A percentile compares a stretch with the other conserved stretches of the same genome.
phyloP scores from a whole-genome alignment of 2,888 invertebrate species.

The Empis livida region DNA sequence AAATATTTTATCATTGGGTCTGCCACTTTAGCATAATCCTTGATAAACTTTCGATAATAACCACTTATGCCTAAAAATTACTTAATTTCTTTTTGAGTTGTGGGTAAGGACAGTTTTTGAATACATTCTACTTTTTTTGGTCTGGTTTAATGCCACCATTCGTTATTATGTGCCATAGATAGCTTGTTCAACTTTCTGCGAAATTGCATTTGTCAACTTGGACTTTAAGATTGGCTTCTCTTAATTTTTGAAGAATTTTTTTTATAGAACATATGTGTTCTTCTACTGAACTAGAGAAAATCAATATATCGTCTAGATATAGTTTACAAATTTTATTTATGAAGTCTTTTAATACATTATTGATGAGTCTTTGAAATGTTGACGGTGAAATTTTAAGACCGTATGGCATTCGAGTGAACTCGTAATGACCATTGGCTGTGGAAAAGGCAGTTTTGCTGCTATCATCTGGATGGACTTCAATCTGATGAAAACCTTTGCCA shows the following conservation, averaged over 20 bases:
- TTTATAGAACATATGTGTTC: background rate
- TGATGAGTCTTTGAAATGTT: slow-evolving; percentile 1
- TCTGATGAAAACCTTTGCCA: slow-evolving; percentile 19
- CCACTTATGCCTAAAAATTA: background rate
- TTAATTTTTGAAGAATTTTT: background rate
- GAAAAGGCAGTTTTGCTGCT: slow-evolving; percentile 8
- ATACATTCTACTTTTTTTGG: background rate
- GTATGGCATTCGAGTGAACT: slow-evolving; percentile 9
- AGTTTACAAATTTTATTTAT: slow-evolving; percentile 14
- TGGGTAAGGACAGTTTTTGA: background rate
- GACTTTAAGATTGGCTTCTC: background rate
- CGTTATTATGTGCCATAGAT: background rate
- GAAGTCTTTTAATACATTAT: background rate
- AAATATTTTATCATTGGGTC: background rate
- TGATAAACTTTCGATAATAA: background rate
- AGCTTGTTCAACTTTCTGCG: background rate
- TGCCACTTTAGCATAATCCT: background rate
- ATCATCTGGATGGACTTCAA: background rate
- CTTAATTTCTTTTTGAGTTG: background rate
- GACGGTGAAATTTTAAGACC: slow-evolving; percentile 7
- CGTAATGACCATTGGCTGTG: slow-evolving; percentile 4
- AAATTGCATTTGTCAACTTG: background rate
- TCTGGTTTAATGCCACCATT: background rate
- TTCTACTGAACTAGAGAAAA: slow-evolving; percentile 6
- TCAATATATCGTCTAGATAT: slow-evolving; percentile 17